phyloP scores from a whole-genome alignment of 23 tunicate species.

The Aplidium turbinatum region DNA sequence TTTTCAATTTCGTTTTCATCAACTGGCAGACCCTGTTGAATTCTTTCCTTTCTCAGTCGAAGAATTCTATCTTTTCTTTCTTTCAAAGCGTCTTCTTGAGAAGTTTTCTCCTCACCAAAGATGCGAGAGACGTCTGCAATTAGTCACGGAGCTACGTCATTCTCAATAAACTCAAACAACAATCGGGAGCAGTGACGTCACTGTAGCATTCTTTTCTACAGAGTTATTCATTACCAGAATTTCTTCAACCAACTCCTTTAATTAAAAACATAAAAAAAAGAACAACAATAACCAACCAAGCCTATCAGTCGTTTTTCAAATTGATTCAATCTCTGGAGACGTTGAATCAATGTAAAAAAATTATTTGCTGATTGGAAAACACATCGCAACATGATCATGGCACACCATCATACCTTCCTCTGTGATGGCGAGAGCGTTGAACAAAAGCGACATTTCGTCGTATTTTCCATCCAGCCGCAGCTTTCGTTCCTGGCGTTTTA shows the following conservation, averaged over 20 bases:
- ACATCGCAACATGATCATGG: too few species aligned
- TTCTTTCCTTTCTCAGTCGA: conserved; percentile 56
- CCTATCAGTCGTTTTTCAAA: too few species aligned
- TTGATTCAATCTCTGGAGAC: too few species aligned
- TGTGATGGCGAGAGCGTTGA: conserved; percentile 48
- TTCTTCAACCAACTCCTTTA: too few species aligned
- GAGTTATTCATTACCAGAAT: too few species aligned
- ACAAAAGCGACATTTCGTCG: conserved; percentile 59
- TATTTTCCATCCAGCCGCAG: conserved; percentile 71
- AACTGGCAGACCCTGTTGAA: conserved; percentile 46
- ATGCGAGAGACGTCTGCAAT: conserved; percentile 54
- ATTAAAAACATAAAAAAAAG: background rate
- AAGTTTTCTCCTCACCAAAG: conserved; percentile 56
- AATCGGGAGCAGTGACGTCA: too few species aligned
- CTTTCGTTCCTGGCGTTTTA: conserved; percentile 74
- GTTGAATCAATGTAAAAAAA: too few species aligned
- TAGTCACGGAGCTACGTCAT: too few species aligned
- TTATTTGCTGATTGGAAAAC: too few species aligned
- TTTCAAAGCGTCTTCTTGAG: conserved; percentile 66
- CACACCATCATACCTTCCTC: conserved; percentile 87
- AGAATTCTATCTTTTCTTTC: conserved; percentile 52
- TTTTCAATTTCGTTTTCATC: conserved; percentile 50
- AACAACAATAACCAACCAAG: background rate
- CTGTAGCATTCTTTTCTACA: too few species aligned
- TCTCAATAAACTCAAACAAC: too few species aligned